Conservation (phyloP, 2,113 vertebrate genomes). For the Alectura lathami region DNA sequence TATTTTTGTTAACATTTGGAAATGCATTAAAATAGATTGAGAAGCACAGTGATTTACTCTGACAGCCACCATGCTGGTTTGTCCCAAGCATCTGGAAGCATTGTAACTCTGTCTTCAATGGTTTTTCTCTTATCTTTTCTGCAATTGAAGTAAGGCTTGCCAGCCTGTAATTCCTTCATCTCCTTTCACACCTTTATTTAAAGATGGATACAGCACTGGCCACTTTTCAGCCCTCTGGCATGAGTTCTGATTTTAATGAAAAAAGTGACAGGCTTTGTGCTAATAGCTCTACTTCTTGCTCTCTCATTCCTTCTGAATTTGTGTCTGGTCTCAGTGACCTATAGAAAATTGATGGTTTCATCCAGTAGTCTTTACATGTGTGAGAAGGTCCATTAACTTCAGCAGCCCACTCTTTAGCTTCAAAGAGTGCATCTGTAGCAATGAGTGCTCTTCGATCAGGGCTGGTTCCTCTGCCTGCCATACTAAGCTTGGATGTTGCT, state of each 20-base stretch:
- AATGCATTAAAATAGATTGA: constrained; percentile 5
- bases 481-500: not conserved
- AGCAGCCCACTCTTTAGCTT: constrained; percentile 5
- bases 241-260: constrained; percentile 56
- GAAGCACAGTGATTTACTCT: not conserved
- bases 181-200: constrained; percentile 32
- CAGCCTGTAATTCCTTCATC: constrained; percentile 41
- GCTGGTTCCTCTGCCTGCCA: not conserved
- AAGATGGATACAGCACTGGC: constrained; percentile 19
- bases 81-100: constrained; percentile 23
- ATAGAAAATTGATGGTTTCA: constrained; percentile 43
- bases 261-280: constrained; percentile 58
- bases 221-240: constrained; percentile 36
- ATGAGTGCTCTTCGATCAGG: not conserved
- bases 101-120: constrained; percentile 18
- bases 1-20: constrained; percentile 46
- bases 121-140: constrained; percentile 52
- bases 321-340: constrained; percentile 47
- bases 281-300: constrained; percentile 48
- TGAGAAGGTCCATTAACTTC: constrained; percentile 11
- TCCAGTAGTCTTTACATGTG: constrained; percentile 13
- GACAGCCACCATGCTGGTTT: constrained; percentile 16
- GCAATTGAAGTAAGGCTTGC: constrained; percentile 13
- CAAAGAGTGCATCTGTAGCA: not conserved
- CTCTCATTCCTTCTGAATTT: constrained; percentile 42